phyloP scores from a whole-genome alignment of 1,140 invertebrate species.

The Lasioglossum baleicum region DNA sequence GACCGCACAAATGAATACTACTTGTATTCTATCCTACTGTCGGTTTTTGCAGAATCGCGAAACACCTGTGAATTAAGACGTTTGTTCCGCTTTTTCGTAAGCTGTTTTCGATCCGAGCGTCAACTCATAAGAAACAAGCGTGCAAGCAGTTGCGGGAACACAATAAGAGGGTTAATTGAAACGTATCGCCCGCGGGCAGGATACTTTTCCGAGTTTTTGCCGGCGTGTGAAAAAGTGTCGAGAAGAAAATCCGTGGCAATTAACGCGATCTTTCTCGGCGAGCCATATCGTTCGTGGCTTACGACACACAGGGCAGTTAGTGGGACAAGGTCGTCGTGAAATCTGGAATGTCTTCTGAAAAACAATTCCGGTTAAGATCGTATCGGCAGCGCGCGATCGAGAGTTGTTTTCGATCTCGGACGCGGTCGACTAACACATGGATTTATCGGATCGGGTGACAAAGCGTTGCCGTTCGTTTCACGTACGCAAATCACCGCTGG shows the following conservation, averaged over 20 bases:
- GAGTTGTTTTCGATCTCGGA: background rate
- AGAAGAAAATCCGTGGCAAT: constrained; percentile 1
- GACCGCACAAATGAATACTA: no score
- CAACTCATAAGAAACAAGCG: no score
- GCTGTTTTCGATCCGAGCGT: no score
- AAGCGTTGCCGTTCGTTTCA: background rate
- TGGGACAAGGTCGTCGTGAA: constrained; percentile 49
- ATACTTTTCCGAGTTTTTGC: background rate
- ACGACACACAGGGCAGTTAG: constrained; percentile 25
- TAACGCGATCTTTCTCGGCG: background rate
- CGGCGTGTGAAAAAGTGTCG: background rate
- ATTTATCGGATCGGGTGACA: background rate
- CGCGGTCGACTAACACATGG: background rate
- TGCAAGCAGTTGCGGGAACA: no score
- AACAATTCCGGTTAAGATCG: constrained; percentile 36
- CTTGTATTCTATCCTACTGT: no score
- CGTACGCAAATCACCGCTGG: no score
- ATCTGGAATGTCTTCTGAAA: constrained; percentile 47
- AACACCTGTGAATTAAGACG: no score
- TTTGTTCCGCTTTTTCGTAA: no score
- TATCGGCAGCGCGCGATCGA: background rate
- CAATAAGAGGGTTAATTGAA: background rate
- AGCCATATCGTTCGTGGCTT: constrained; percentile 13
- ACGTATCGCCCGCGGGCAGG: background rate
- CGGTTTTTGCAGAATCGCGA: no score